Base-by-base conservation (phyloP, 2,797 vertebrate genomes). In the Peromyscus aztecus region DNA sequence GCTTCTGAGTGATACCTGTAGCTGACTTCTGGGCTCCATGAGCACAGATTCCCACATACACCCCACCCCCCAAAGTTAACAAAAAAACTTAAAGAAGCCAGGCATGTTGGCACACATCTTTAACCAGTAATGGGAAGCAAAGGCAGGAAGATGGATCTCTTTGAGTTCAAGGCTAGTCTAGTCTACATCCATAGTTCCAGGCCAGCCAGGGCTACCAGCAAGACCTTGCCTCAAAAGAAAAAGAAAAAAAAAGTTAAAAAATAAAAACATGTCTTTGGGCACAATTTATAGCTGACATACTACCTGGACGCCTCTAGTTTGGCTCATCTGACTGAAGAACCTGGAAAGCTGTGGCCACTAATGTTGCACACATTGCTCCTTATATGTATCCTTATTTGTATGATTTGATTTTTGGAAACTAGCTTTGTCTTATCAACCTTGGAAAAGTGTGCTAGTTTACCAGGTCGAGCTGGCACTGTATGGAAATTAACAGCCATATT, bases 241-340 rank as follows among this genome's bases (percentile, higher is more conserved):
- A 69, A 75, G 12, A 29, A 3, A 29, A 46, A 86, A 65, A 63
- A n/a, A 34, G 14, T 17, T 43, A n/a, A 76, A 49, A 8, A 46
- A 29, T 1, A 40, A 94, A 94, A 90, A 94, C 82, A 75, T 73
- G 49, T 78, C 29, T 91, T 49, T 89, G 52, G 43, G 63, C 31
- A 83, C 40, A 49, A 88, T 76, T 67, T 78, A 65, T 57, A 97
- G 82, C 14, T n/a, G 55, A 71, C 52, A 59, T 40, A 16, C 24
- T 9, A 71, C 34, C 23, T 5, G 4, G n/a, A 71, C 13, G 0
- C 14, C 67, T 87, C 46, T 40, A 57, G 34, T 87, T 40, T 88
- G 49, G 85, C n/a, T 73, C 49, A 31, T 27, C 34, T 73, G 52
- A 19, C 67, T 12, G 49, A 2, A 40, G 23, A 87, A 12, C 16